These are phyloP conservation scores for Dusona sp. DNA, from an alignment of 2,888 invertebrate genomes.

Conservation along the genomic window DNA sequence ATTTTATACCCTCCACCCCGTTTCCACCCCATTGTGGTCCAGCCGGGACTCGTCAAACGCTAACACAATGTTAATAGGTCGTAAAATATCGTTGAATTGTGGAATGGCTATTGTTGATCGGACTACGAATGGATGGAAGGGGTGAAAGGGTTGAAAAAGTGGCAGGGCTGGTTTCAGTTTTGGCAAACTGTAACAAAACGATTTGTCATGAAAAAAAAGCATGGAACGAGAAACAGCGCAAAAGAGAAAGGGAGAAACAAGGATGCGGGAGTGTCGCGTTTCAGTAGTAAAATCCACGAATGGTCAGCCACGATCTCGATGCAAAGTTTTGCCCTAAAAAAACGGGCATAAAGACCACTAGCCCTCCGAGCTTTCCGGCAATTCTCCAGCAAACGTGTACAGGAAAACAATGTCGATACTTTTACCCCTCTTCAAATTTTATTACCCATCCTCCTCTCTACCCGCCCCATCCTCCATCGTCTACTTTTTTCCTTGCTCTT, in stretches of 20 bases:
- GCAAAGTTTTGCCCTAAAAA: slow-evolving; percentile 55
- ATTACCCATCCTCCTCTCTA: background rate
- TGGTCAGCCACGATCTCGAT: slow-evolving; percentile 59
- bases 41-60: slow-evolving; percentile 48
- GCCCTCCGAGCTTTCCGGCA: slow-evolving; percentile 10
- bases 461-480: background rate
- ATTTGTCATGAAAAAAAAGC: slow-evolving; percentile 24
- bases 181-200: slow-evolving; percentile 28
- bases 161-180: background rate
- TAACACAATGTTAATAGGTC: slow-evolving; percentile 60
- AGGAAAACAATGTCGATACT: slow-evolving; percentile 63
- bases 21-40: background rate
- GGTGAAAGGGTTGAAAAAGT: slow-evolving; percentile 10
- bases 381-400: slow-evolving; percentile 48
- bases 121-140: slow-evolving; percentile 17
- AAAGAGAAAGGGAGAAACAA: background rate
- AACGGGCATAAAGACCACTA: slow-evolving; percentile 25
- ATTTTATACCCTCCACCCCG: slow-evolving; percentile 9
- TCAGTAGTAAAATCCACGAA: slow-evolving; percentile 63
- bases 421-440: slow-evolving; percentile 14
- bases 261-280: slow-evolving; percentile 19
- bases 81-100: slow-evolving; percentile 61
- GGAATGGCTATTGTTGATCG: slow-evolving; percentile 38
- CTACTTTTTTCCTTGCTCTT: background rate
- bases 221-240: background rate